phyloP scores from a whole-genome alignment of 2,113 vertebrate genomes.

The Perca flavescens region DNA sequence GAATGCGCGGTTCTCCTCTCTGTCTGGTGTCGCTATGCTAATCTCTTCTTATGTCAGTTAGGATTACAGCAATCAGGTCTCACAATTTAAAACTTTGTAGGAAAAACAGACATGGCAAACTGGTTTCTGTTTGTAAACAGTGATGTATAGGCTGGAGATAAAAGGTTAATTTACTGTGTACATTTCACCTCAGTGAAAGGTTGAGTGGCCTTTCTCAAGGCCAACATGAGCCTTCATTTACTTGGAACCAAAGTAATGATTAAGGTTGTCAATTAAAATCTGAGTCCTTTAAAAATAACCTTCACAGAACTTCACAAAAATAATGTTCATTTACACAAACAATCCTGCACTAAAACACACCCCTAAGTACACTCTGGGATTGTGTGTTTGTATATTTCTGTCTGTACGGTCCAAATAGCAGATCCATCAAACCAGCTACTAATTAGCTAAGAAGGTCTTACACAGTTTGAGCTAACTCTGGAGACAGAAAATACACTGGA shows the following conservation, averaged over 20 bases:
- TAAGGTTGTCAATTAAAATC: slow-evolving; percentile 31
- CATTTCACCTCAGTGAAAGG: slow-evolving; percentile 19
- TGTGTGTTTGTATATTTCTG: slow-evolving; percentile 24
- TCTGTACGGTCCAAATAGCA: slow-evolving; percentile 13
- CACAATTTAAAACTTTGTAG: slow-evolving; percentile 41
- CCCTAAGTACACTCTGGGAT: slow-evolving; percentile 1
- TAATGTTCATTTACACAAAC: neutral
- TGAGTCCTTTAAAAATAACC: slow-evolving; percentile 3
- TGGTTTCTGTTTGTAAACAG: slow-evolving; percentile 5
- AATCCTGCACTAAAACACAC: neutral
- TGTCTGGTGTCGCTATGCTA: slow-evolving; percentile 40
- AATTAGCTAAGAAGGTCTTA: slow-evolving; percentile 49
- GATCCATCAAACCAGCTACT: slow-evolving; percentile 37
- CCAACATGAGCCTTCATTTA: slow-evolving; percentile 22
- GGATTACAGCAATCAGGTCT: slow-evolving; percentile 53
- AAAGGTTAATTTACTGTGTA: slow-evolving; percentile 20
- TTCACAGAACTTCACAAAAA: slow-evolving; percentile 18
- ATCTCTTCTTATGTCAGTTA: slow-evolving; percentile 59
- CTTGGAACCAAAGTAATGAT: slow-evolving; percentile 20
- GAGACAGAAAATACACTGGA: slow-evolving; percentile 38
- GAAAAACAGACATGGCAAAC: slow-evolving; percentile 43
- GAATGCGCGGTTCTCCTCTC: slow-evolving; percentile 5
- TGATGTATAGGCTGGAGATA: slow-evolving; percentile 36
- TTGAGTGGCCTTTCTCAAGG: slow-evolving; percentile 1
- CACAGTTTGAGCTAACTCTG: slow-evolving; percentile 37